Base-by-base conservation (phyloP, 2,113 vertebrate genomes). In the Panurus biarmicus region DNA sequence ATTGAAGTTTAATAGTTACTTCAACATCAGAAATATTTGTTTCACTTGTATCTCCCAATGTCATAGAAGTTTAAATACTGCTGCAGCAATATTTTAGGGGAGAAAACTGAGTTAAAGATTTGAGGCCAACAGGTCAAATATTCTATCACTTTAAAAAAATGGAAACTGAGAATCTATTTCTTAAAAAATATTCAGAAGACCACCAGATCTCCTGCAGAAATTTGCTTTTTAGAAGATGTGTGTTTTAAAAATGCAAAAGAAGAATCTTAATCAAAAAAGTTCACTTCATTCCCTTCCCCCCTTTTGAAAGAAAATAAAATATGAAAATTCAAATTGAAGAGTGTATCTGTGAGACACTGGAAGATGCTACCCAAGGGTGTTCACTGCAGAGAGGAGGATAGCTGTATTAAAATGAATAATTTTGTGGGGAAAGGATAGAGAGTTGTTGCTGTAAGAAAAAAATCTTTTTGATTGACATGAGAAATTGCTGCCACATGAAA, bases 401-500 rank as follows among this genome's bases (percentile, higher is more conserved):
- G 69, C 95, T 84, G 61, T 93, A 95, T 93, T 92, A 95, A 96
- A 95, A 94, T 96, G 94, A 96, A 96, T 94, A 95, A 95, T 94
- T 96, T 95, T 91, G 90, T 95, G 85, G 60, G 56, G 90, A 93
- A 95, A 88, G 60, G 91, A 87, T 81, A 89, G 93, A 92, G 85
- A 95, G 94, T 93, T 90, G 91, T 91, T 95, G 85, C 95, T 95
- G 75, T 81, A 95, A 95, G 95, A 95, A 93, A 95, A 94, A 92
- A 94, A 91, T 90, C 91, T 95, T 95, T 95, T 96, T 96, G 96
- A 97, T 95, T 97, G 96, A 96, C 96, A 72, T 97, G 96, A 97
- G 95, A 97, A 97, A 97, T 95, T 97, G 93, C 94, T 97, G 94
- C 96, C 95, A 92, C 95, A 96, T 97, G 93, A 97, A 97, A 96